A percentile compares a stretch with the other conserved stretches of the same genome.
These are phyloP conservation scores for Myxocyprinus asiaticus DNA, from an alignment of 2,113 vertebrate species.

Conservation along the genomic window DNA sequence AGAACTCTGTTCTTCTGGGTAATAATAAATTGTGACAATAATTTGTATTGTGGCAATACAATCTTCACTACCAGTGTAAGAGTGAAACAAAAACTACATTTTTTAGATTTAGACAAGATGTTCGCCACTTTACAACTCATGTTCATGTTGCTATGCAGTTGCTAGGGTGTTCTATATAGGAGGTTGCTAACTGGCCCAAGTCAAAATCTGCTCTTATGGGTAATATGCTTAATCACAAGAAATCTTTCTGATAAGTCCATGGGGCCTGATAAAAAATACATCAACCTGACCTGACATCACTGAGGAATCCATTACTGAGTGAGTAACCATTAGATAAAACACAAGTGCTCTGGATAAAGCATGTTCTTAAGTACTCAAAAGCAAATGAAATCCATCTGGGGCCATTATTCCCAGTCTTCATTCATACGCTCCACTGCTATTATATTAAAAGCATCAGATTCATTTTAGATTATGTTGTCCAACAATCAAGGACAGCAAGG, in stretches of 20 bases:
- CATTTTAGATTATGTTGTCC: constrained; percentile 23
- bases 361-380: neutral
- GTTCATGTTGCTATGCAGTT: too few relatives aligned
- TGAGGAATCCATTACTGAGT: neutral
- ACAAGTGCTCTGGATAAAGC: neutral
- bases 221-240: too few relatives aligned
- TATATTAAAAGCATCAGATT: neutral
- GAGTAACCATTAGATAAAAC: constrained; percentile 13
- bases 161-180: too few relatives aligned
- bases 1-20: neutral
- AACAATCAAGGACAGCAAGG: neutral
- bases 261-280: constrained; percentile 27
- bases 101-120: too few relatives aligned
- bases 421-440: constrained; percentile 14
- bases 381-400: constrained; percentile 2
- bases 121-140: too few relatives aligned
- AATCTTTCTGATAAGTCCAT: constrained; percentile 10
- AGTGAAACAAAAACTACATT: too few relatives aligned
- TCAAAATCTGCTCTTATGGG: neutral
- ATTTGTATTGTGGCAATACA: neutral
- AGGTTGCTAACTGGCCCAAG: too few relatives aligned
- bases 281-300: neutral
- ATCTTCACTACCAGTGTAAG: neutral
- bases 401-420: constrained; percentile 11
- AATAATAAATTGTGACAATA: neutral